phyloP scores from a whole-genome alignment of 2,113 vertebrate genomes.

The Tursiops truncatus region DNA sequence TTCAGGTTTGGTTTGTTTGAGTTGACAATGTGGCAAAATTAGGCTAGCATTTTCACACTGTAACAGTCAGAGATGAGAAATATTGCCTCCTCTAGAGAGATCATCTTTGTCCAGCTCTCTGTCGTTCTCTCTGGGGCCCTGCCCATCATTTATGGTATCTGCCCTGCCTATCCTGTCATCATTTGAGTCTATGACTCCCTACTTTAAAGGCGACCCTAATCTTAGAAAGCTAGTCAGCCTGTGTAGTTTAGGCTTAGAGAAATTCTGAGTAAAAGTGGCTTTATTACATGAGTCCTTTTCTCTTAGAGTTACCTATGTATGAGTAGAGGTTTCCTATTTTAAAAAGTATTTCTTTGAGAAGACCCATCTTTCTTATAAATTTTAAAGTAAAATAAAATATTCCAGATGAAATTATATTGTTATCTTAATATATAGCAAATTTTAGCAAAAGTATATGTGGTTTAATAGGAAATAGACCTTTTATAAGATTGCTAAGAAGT shows the following conservation, averaged over 20 bases:
- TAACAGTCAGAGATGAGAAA: not conserved
- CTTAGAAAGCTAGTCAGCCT: not conserved
- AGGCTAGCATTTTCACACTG: not conserved
- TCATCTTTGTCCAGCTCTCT: not conserved
- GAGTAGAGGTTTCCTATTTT: conserved; percentile 33
- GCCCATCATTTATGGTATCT: not conserved
- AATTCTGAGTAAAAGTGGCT: not conserved
- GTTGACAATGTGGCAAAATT: not conserved
- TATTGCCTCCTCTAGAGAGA: not conserved
- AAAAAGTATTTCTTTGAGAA: conserved; percentile 16
- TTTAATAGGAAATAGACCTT: not conserved
- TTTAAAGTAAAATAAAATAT: conserved; percentile 19
- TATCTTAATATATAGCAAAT: not conserved
- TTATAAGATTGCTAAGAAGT: not conserved
- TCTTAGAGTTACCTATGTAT: not conserved
- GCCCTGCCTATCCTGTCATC: not conserved
- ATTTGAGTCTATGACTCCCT: not conserved
- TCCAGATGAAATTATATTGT: not conserved
- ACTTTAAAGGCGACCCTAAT: not conserved
- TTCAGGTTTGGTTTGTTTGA: not conserved
- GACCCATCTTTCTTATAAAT: not conserved
- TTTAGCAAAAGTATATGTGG: not conserved
- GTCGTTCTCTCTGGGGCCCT: not conserved
- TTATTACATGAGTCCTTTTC: not conserved
- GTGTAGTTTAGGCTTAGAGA: not conserved